Conservation (phyloP, 2,888 invertebrate species). For the Pyrrhia umbra region DNA sequence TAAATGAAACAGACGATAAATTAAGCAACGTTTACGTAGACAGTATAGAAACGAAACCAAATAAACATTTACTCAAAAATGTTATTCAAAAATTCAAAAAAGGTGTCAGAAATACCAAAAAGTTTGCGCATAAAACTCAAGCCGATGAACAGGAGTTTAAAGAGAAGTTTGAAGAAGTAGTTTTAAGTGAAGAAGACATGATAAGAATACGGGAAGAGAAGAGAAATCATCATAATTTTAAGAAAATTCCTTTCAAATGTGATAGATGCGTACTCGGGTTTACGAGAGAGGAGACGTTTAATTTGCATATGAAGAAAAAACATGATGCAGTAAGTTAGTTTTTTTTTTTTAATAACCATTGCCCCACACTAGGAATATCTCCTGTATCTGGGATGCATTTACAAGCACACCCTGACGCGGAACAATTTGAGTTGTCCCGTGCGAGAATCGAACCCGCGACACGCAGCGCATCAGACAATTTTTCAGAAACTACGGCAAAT, state of each 20-base stretch:
- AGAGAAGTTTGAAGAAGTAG: constrained; percentile 68
- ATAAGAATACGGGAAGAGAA: constrained; percentile 72
- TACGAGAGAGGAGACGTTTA: constrained; percentile 68
- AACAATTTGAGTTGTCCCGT: too few species aligned
- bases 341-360: background rate
- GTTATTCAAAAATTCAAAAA: background rate
- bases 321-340: constrained; percentile 69
- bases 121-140: background rate
- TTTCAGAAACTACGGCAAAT: too few species aligned
- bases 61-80: background rate
- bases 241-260: constrained; percentile 79
- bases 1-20: background rate
- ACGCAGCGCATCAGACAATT: too few species aligned
- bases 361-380: too few species aligned
- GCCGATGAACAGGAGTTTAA: constrained; percentile 7
- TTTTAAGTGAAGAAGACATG: constrained; percentile 75
- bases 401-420: too few species aligned
- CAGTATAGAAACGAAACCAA: constrained; percentile 6
- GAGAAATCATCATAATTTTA: constrained; percentile 76
- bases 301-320: constrained; percentile 70
- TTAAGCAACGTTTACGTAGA: constrained; percentile 1
- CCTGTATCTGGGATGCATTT: too few species aligned
- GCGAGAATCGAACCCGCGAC: too few species aligned
- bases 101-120: constrained; percentile 4
- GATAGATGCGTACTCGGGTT: constrained; percentile 79